These are phyloP conservation scores for Ichneumoninae sp. DNA, from an alignment of 2,888 invertebrate genomes.

Conservation along the genomic window DNA sequence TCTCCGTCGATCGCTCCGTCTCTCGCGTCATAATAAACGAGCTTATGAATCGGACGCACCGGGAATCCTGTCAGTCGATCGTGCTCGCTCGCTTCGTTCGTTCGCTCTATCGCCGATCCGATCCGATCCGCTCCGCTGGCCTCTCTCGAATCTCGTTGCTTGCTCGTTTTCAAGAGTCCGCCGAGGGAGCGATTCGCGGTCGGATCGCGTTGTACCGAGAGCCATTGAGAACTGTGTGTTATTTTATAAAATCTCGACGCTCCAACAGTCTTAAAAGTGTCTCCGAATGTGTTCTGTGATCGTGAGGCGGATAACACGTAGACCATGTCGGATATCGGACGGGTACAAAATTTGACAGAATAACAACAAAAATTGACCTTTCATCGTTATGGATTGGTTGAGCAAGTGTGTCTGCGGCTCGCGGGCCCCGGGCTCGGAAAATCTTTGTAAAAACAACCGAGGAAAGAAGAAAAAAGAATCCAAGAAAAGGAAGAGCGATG, in stretches of 20 bases:
- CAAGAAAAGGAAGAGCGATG: conserved; percentile 35
- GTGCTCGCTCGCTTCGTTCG: conserved; percentile 55
- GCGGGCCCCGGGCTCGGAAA: conserved; percentile 46
- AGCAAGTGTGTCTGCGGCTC: conserved; percentile 71
- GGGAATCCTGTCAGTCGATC: conserved; percentile 75
- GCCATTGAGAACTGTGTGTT: neutral
- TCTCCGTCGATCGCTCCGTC: conserved; percentile 7
- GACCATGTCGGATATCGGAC: conserved; percentile 7
- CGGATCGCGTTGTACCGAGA: conserved; percentile 21
- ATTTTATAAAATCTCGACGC: conserved; percentile 6
- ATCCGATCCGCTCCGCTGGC: neutral
- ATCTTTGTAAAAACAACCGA: conserved; percentile 10
- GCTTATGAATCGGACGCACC: conserved; percentile 73
- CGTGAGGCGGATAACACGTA: neutral
- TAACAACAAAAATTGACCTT: neutral
- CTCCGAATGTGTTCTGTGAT: neutral
- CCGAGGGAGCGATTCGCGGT: neutral
- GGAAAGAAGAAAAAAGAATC: conserved; percentile 50
- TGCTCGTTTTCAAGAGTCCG: conserved; percentile 26
- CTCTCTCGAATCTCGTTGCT: neutral
- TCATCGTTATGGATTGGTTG: conserved; percentile 68
- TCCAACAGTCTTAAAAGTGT: conserved; percentile 1
- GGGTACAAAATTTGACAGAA: neutral
- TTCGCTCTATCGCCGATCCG: conserved; percentile 42
- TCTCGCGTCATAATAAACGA: conserved; percentile 70